These are phyloP conservation scores for roundworm (Caenorhabditis elegans) DNA, from an alignment of 1,140 invertebrate species.

Conservation along the genomic window WBcel235 BX284602.5:2179501-2180000, in stretches of 20 bases:
- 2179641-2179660: not conserved
- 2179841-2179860: too few species aligned
- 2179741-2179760: conserved; percentile 3
- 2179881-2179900: too few species aligned
- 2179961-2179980: too few species aligned
- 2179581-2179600: conserved; percentile 26
- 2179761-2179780: too few species aligned
- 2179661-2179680: not conserved
- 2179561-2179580: not conserved
- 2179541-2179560: conserved; percentile 37
- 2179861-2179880: too few species aligned
- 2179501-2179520: conserved; percentile 39
- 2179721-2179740: conserved; percentile 35
- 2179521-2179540: conserved; percentile 23
- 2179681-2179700: conserved; percentile 35
- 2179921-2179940: too few species aligned
- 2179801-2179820: too few species aligned
- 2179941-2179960: too few species aligned
- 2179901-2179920: too few species aligned
- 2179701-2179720: conserved; percentile 33
- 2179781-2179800: too few species aligned
- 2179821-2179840: too few species aligned
- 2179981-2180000: too few species aligned
- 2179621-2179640: conserved; percentile 36
- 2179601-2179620: not conserved